These are phyloP conservation scores for Cyprichromis sp. DNA, from an alignment of 2,113 vertebrate species.

Conservation along the genomic window DNA sequence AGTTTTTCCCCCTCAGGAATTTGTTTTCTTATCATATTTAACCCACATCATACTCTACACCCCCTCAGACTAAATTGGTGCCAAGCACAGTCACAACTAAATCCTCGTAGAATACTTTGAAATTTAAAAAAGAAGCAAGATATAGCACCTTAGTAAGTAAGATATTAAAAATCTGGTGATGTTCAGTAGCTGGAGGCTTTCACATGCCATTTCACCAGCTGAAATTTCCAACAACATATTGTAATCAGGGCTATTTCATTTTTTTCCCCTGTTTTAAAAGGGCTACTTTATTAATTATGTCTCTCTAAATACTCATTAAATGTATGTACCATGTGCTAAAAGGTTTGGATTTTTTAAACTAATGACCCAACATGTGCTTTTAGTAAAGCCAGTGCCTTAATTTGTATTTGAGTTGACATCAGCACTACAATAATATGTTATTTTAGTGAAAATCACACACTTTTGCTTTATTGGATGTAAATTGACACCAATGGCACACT, in stretches of 20 bases:
- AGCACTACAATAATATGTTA: background rate
- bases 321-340: background rate
- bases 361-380: background rate
- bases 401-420: background rate
- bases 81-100: constrained; percentile 3
- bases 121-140: constrained; percentile 33
- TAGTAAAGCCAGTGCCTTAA: background rate
- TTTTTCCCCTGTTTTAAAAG: background rate
- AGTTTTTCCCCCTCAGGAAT: background rate
- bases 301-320: background rate
- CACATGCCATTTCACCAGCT: background rate
- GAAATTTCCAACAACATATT: background rate
- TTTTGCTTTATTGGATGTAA: background rate
- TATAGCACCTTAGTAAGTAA: constrained; percentile 21
- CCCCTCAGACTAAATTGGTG: constrained; percentile 3
- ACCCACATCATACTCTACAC: background rate
- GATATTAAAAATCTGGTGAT: constrained; percentile 13
- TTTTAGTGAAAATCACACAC: background rate
- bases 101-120: constrained; percentile 9
- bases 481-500: background rate
- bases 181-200: constrained; percentile 5
- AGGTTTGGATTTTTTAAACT: background rate
- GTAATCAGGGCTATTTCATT: background rate
- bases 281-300: background rate
- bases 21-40: constrained; percentile 20